Percentiles rank a stretch among this genome's conserved stretches.
phyloP scores from a whole-genome alignment of 1,140 invertebrate species.

The Cecropterus lyciades region DNA sequence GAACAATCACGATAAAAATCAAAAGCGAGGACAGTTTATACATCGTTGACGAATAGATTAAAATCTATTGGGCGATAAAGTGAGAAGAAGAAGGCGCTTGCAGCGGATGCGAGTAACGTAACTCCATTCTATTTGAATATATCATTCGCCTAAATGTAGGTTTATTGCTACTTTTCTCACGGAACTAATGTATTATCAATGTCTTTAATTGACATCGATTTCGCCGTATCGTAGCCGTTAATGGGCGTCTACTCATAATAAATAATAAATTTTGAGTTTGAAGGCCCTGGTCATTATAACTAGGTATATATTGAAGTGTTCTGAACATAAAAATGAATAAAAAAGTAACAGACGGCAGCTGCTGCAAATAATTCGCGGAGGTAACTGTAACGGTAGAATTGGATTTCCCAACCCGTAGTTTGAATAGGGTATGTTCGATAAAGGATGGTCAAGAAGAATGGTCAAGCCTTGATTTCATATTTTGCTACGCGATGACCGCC shows the following conservation, averaged over 20 bases:
- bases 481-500: conserved; percentile 67
- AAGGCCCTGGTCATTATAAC: not conserved
- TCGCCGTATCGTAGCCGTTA: conserved; percentile 59
- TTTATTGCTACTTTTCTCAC: conserved; percentile 84
- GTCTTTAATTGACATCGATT: conserved; percentile 78
- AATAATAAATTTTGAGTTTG: conserved; percentile 15
- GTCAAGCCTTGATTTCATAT: conserved; percentile 74
- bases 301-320: conserved; percentile 32
- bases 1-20: conserved; percentile 65
- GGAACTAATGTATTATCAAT: conserved; percentile 81
- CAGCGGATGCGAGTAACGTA: conserved; percentile 77
- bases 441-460: conserved; percentile 75
- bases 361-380: conserved; percentile 57
- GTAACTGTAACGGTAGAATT: conserved; percentile 49
- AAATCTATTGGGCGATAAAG: conserved; percentile 72
- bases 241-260: conserved; percentile 18
- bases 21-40: conserved; percentile 75
- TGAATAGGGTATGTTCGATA: conserved; percentile 65
- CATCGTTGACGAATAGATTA: conserved; percentile 79
- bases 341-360: conserved; percentile 50
- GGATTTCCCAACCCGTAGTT: conserved; percentile 56
- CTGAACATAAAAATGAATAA: conserved; percentile 40
- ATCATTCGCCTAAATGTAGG: conserved; percentile 81
- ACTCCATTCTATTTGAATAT: conserved; percentile 82
- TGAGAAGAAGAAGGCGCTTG: conserved; percentile 73